Base-by-base conservation (phyloP, 2,888 invertebrate genomes). In the Alentia gelatinosa region DNA sequence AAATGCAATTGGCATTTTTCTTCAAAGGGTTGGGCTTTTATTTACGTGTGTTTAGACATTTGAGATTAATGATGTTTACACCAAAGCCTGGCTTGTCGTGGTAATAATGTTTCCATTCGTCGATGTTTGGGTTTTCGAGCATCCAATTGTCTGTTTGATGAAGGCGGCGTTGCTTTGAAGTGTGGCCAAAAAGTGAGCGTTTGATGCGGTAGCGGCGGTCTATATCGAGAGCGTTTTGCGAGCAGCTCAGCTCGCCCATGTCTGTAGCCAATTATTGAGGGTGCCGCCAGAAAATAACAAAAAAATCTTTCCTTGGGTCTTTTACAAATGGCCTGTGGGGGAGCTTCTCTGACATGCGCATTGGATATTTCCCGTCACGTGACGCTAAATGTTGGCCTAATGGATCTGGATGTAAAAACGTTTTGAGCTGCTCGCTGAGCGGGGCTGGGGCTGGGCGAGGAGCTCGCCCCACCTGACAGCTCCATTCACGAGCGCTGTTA, bases 361-460 rank as follows among this genome's bases (percentile, higher is more conserved):
- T 37, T 75, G 33, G 75, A 30, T 37, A 35, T 30, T 37, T 75
- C 37, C 75, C 75, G 35, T 75, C 37, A 75, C 75, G 75, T 75
- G 75, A 75, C 75, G 75, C 75, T 75, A 75, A 75, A 75, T 75
- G 75, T 75, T 75, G 33, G 35, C 33, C 26, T 75, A 75, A 75
- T 75, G 75, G 75, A 19, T 30, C 26, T 7, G 75, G 37, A 75
- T 75, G 37, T 75, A 75, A 75, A 75, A 75, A 75, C 75, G 37
- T 75, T 75, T 56, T 56, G 33, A 74, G 74, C 74, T n/a, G 74
- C 74, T 74, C 83, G 39, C 39, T 4, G 26, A 1, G 35, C 26
- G 75, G 15, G n/a, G 56, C 23, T 1, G 56, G 9, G 47, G 9
- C 5, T n/a, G 56, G 56, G 56, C 23, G 33, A 74, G 74, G 30